These are phyloP conservation scores for Nemurella pictetii DNA, from an alignment of 2,888 invertebrate species.

Conservation along the genomic window DNA sequence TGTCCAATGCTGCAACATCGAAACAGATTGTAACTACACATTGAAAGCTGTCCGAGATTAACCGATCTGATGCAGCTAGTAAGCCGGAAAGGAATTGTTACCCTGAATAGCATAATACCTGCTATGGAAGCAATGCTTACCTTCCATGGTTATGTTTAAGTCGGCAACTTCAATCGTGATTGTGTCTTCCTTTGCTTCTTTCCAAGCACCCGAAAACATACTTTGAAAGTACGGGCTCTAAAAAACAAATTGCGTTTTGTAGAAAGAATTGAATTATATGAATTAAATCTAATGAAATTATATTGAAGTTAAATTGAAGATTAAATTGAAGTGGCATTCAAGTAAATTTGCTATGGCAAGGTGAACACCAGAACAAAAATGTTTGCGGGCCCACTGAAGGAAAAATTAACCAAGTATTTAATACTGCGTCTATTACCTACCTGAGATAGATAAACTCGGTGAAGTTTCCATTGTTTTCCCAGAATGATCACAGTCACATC, in stretches of 20 bases:
- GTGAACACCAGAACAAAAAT: no score
- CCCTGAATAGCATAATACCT: background rate
- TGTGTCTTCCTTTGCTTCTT: slow-evolving; percentile 66
- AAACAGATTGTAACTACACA: background rate
- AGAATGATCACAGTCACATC: slow-evolving; percentile 73
- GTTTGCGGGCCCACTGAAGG: no score
- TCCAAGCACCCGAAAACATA: slow-evolving; percentile 81
- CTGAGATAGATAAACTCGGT: slow-evolving; percentile 78
- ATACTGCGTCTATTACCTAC: slow-evolving; percentile 43
- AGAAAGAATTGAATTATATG: no score
- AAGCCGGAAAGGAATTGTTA: background rate
- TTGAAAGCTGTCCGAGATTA: background rate
- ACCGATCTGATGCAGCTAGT: background rate
- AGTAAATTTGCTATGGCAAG: no score
- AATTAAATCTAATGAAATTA: no score
- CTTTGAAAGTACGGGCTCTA: slow-evolving; percentile 76
- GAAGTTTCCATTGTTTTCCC: slow-evolving; percentile 72
- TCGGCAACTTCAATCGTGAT: slow-evolving; percentile 71
- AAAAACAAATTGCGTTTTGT: no score
- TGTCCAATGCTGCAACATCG: slow-evolving; percentile 62
- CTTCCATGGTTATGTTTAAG: slow-evolving; percentile 68
- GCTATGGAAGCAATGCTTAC: slow-evolving; percentile 54
- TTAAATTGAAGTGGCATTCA: no score
- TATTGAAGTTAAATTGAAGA: no score
- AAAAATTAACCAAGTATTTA: slow-evolving; percentile 2